These are phyloP conservation scores for Phymatocera aterrima DNA, from an alignment of 2,888 invertebrate genomes.

Conservation along the genomic window DNA sequence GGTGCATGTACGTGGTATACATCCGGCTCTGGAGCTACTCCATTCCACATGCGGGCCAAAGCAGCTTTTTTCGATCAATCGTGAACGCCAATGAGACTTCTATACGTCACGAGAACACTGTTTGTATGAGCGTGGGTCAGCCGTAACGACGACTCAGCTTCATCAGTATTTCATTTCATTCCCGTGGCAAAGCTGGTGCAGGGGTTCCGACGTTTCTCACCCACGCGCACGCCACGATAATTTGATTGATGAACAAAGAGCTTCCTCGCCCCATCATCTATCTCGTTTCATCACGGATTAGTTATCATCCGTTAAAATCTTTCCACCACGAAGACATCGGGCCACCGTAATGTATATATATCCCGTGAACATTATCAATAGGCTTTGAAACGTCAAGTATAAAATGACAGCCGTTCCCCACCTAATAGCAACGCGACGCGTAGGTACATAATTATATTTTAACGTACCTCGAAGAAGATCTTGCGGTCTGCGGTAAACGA, in stretches of 20 bases:
- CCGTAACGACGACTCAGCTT: slow-evolving; percentile 12
- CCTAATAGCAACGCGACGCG: not conserved
- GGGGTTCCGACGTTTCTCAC: slow-evolving; percentile 4
- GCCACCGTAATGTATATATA: not conserved
- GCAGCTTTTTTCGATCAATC: slow-evolving; percentile 33
- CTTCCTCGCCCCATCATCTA: not conserved
- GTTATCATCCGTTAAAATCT: slow-evolving; percentile 17
- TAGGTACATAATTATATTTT: slow-evolving; percentile 11
- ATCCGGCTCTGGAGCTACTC: slow-evolving; percentile 1
- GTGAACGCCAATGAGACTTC: slow-evolving; percentile 19
- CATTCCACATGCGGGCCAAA: not conserved
- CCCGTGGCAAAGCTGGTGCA: not conserved
- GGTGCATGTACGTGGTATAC: not conserved
- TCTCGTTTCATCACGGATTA: not conserved
- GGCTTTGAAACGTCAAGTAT: not conserved
- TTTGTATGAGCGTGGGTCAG: slow-evolving; percentile 12
- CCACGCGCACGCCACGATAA: not conserved
- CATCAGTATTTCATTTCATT: slow-evolving; percentile 32
- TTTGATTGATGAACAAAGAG: slow-evolving; percentile 39
- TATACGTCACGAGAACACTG: slow-evolving; percentile 28
- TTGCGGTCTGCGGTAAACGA: slow-evolving; percentile 7
- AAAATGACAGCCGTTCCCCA: not conserved
- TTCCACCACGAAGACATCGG: not conserved
- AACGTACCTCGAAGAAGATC: slow-evolving; percentile 8
- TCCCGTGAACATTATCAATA: not conserved